Base-by-base conservation (phyloP, 2,797 vertebrate species). In the Diceros bicornis region DNA sequence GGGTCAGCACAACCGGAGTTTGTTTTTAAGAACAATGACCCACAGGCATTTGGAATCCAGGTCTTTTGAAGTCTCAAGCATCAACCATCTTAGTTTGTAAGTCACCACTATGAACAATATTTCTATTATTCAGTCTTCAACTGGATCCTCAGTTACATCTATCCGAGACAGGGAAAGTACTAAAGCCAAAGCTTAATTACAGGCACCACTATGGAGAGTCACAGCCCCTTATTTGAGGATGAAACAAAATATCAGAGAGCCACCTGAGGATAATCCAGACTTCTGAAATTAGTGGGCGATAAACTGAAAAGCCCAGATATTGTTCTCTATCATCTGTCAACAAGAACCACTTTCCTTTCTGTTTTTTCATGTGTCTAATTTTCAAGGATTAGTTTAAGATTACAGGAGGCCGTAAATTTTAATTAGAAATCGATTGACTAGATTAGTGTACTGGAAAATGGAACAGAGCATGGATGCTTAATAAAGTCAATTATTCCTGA, bases 361-460 rank as follows among this genome's bases (percentile, higher is more conserved):
- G 8, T 68, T 77, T 77, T 91, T 74, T 93, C 62, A 41, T 95
- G 29, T 94, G 96, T 97, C 34, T 83, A 97, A 96, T 98, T 98
- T 95, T 97, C 41, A 96, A 94, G 91, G 96, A 98, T 98, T 98
- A 98, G 94, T 62, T 88, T 98, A 98, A 98, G 1, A 83, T 94
- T 97, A 91, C 85, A 59, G 13, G 55, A 96, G 37, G 83, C 4
- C 95, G 95, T 90, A 78, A 97, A 57, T 95, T 98, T 98, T 98
- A 99, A 98, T 98, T 98, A 98, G 98, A 98, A 98, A 66, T 93
- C 97, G 95, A 98, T 91, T 95, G 97, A 98, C 25, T 91, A 97
- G 96, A 97, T 95, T 94, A 92, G 91, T 90, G 55, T 66, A 90
- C 61, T 96, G 79, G 71, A 96, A 92, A 98, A 72, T 61, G 84